These are phyloP conservation scores for Leptothorax acervorum DNA, from an alignment of 2,888 invertebrate genomes.

Conservation along the genomic window DNA sequence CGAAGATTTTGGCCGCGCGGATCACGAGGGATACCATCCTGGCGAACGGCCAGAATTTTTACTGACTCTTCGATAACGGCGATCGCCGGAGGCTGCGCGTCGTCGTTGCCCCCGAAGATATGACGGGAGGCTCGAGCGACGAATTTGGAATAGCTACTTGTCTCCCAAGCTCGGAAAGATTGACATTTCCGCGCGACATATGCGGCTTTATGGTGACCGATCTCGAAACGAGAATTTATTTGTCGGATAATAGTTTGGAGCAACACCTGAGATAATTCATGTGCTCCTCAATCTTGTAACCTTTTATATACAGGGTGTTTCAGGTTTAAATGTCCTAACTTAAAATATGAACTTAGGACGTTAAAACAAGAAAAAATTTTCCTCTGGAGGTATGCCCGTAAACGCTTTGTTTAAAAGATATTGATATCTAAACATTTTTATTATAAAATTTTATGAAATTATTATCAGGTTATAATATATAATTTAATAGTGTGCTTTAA, in stretches of 20 bases:
- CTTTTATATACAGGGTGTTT: too few relatives aligned
- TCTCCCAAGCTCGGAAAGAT: not conserved
- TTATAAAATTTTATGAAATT: too few relatives aligned
- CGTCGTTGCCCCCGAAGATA: constrained; percentile 7
- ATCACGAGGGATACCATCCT: not conserved
- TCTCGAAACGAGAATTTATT: constrained; percentile 18
- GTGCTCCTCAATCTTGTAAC: too few relatives aligned
- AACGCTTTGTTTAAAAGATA: too few relatives aligned
- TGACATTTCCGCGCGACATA: constrained; percentile 31
- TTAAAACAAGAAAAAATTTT: too few relatives aligned
- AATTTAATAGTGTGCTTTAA: too few relatives aligned
- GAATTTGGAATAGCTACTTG: constrained; percentile 35
- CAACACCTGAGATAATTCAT: not conserved
- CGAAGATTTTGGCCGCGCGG: constrained; percentile 21
- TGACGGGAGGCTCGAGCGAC: constrained; percentile 31
- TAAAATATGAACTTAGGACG: too few relatives aligned
- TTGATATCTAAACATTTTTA: too few relatives aligned
- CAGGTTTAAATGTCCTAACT: too few relatives aligned
- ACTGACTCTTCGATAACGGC: constrained; percentile 32
- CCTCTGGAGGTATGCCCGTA: too few relatives aligned
- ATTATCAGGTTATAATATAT: too few relatives aligned
- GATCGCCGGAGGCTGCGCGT: constrained; percentile 1
- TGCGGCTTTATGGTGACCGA: not conserved
- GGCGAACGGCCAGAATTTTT: constrained; percentile 50
- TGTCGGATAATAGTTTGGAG: constrained; percentile 5